phyloP scores from a whole-genome alignment of 2,888 invertebrate genomes.

The Spilarctia lutea region DNA sequence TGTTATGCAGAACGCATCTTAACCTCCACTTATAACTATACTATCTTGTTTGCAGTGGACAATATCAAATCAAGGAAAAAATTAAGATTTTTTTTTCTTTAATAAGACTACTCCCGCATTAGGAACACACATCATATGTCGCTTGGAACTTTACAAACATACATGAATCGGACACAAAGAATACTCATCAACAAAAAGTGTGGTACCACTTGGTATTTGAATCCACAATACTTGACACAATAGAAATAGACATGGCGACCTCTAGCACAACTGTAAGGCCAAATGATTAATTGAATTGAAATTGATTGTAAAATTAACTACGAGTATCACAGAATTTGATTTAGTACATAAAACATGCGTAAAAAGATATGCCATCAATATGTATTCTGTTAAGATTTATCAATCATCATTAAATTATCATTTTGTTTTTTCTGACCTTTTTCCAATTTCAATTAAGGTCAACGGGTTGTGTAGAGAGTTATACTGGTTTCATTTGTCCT shows the following conservation, averaged over 20 bases:
- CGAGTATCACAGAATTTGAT: not conserved
- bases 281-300: not conserved
- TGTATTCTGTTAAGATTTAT: not conserved
- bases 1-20: constrained; percentile 10
- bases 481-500: not conserved
- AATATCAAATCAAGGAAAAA: not conserved
- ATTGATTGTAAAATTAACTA: no score
- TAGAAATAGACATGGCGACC: no score
- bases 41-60: not conserved
- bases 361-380: not conserved
- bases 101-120: no score
- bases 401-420: not conserved
- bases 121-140: no score
- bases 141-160: no score
- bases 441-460: not conserved
- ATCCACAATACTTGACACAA: no score
- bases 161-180: no score
- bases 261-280: no score
- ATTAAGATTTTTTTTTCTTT: no score
- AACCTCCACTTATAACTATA: constrained; percentile 14
- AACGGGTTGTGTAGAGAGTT: not conserved
- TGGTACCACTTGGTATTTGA: no score
- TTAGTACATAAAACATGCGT: not conserved
- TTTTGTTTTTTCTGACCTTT: not conserved
- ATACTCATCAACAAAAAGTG: no score